Evolutionary conservation across 1,140 invertebrate species (phyloP).

Genomic region (Drosophila chauvacae): DNA sequence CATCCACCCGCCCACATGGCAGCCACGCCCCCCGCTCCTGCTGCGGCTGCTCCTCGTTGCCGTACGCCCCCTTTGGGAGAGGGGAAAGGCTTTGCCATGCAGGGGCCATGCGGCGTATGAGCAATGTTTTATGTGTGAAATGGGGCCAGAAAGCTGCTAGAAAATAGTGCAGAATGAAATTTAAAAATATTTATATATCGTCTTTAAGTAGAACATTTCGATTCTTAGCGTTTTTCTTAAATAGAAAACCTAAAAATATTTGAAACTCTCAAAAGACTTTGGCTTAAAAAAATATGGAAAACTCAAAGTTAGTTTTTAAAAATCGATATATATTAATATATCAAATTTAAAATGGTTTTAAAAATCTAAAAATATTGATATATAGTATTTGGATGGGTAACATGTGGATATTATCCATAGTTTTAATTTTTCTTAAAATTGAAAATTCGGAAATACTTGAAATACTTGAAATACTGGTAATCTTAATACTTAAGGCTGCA

Average conservation of each 20-base stretch:
- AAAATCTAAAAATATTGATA: not conserved
- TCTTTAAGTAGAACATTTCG: too few species aligned
- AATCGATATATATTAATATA: not conserved
- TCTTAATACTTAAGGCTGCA: too few species aligned
- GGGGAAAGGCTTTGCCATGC: conserved; percentile 1
- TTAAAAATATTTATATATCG: too few species aligned
- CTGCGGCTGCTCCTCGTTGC: not conserved
- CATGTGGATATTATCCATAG: not conserved
- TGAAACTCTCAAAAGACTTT: not conserved
- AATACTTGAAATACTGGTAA: not conserved
- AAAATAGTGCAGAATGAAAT: too few species aligned
- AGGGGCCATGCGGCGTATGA: conserved; percentile 27
- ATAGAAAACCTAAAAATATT: not conserved
- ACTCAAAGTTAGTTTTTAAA: not conserved
- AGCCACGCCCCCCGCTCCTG: not conserved
- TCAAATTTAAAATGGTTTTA: not conserved
- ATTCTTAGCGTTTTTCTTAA: not conserved
- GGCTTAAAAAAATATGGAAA: not conserved
- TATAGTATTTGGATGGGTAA: too few species aligned
- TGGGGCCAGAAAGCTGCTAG: not conserved
- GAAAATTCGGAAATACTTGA: not conserved
- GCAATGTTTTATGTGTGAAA: conserved; percentile 11
- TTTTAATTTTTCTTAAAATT: not conserved
- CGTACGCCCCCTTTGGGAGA: not conserved
- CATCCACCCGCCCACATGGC: conserved; percentile 8